Conservation (phyloP, 2,888 invertebrate genomes). For the Lordiphosa andalusiaca region DNA sequence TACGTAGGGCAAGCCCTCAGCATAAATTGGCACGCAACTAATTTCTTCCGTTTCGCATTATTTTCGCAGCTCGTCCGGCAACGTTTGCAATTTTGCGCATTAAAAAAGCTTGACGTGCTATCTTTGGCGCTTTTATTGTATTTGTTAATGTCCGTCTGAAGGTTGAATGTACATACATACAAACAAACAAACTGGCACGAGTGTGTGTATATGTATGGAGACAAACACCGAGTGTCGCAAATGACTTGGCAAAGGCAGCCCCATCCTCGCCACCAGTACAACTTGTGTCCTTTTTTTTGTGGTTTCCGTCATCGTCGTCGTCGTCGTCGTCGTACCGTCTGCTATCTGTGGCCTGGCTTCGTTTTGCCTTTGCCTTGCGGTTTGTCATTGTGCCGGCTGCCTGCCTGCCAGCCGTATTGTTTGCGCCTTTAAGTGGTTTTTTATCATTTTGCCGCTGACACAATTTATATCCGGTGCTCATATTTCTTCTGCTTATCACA, state of each 20-base stretch:
- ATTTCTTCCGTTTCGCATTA: constrained; percentile 75
- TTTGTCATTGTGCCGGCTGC: constrained; percentile 71
- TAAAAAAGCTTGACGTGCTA: constrained; percentile 74
- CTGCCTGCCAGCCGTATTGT: constrained; percentile 68
- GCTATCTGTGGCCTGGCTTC: constrained; percentile 32
- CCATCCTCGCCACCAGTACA: constrained; percentile 29
- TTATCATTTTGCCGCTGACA: constrained; percentile 80
- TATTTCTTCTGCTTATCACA: constrained; percentile 79
- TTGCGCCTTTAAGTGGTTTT: constrained; percentile 78
- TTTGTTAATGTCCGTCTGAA: constrained; percentile 66
- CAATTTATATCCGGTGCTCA: constrained; percentile 80
- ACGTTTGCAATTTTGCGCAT: constrained; percentile 75
- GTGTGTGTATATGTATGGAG: background rate
- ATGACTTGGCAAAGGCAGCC: constrained; percentile 65
- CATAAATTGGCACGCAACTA: constrained; percentile 75
- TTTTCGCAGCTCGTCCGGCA: constrained; percentile 60
- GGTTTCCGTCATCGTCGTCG: constrained; percentile 59
- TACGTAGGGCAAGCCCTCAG: constrained; percentile 33
- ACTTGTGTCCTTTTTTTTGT: constrained; percentile 68
- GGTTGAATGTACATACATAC: constrained; percentile 13
- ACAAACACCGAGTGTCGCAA: constrained; percentile 57
- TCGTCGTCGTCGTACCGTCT: constrained; percentile 36
- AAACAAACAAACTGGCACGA: background rate
- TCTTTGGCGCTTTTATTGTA: constrained; percentile 75
- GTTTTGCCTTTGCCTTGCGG: constrained; percentile 38